A percentile compares a stretch with the other conserved stretches of the same genome.
Conservation (phyloP, 2,797 vertebrate species). For the Mormyrops attenuatus region DNA sequence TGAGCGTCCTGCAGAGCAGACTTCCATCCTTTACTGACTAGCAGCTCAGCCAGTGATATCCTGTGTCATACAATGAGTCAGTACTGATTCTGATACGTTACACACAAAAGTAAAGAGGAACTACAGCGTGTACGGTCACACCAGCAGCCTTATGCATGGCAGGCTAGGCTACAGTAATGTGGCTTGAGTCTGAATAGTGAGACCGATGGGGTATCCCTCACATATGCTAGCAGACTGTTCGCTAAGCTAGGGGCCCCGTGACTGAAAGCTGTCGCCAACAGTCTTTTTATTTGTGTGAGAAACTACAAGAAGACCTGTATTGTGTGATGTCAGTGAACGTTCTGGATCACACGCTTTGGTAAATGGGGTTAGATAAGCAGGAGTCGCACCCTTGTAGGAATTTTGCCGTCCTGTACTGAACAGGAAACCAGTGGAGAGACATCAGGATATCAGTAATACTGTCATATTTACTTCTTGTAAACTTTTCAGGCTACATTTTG, state of each 20-base stretch:
- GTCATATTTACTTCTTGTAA: too few relatives aligned
- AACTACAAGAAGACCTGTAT: not conserved
- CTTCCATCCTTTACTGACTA: not conserved
- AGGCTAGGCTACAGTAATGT: not conserved
- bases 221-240: not conserved
- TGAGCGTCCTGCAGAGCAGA: not conserved
- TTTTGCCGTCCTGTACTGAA: too few relatives aligned
- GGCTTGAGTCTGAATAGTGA: not conserved
- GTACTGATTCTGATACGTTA: not conserved
- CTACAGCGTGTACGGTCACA: not conserved
- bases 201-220: not conserved
- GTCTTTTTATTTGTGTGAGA: not conserved
- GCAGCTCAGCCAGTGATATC: not conserved
- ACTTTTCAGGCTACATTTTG: too few relatives aligned
- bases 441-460: too few relatives aligned
- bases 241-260: not conserved
- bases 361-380: not conserved
- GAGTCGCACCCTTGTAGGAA: not conserved
- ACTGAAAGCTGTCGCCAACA: not conserved
- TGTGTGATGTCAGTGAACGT: not conserved
- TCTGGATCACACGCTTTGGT: not conserved
- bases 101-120: not conserved
- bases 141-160: not conserved
- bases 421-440: too few relatives aligned
- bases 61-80: not conserved